These are phyloP conservation scores for Labrus mixtus DNA, from an alignment of 2,113 vertebrate genomes.

Conservation along the genomic window DNA sequence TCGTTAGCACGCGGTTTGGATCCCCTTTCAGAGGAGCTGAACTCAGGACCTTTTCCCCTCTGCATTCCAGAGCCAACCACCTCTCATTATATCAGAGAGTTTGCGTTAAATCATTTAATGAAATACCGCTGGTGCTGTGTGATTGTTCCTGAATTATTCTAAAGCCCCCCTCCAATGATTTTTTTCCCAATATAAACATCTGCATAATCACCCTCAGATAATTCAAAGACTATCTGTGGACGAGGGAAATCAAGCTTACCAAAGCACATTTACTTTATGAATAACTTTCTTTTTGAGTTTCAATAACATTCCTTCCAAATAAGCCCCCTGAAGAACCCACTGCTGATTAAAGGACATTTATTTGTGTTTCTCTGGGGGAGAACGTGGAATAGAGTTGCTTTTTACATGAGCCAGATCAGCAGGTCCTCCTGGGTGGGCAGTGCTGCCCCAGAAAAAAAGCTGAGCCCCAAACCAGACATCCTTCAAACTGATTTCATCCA, in stretches of 20 bases:
- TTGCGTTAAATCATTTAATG: slow-evolving; percentile 58
- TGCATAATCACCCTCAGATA: slow-evolving; percentile 29
- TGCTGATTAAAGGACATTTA: slow-evolving; percentile 79
- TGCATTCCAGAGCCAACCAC: slow-evolving; percentile 63
- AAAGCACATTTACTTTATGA: slow-evolving; percentile 65
- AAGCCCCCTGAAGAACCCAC: slow-evolving; percentile 61
- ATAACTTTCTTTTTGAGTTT: slow-evolving; percentile 73
- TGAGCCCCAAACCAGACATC: slow-evolving; percentile 61
- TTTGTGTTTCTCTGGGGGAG: slow-evolving; percentile 68
- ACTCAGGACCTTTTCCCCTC: slow-evolving; percentile 68
- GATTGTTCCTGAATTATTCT: slow-evolving; percentile 25
- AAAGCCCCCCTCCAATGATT: slow-evolving; percentile 39
- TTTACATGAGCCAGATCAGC: slow-evolving; percentile 72
- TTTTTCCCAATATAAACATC: slow-evolving; percentile 52
- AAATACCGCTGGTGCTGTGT: slow-evolving; percentile 46
- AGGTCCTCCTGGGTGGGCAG: slow-evolving; percentile 70
- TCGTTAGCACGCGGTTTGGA: slow-evolving; percentile 80
- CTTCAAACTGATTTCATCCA: slow-evolving; percentile 58
- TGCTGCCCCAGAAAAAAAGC: slow-evolving; percentile 48
- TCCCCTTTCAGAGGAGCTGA: slow-evolving; percentile 78
- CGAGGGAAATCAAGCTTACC: slow-evolving; percentile 57
- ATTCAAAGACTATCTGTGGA: slow-evolving; percentile 49
- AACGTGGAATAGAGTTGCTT: slow-evolving; percentile 53
- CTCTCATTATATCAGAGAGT: slow-evolving; percentile 44
- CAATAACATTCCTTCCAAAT: slow-evolving; percentile 79